phyloP scores from a whole-genome alignment of 2,888 invertebrate species.

The Trissoscelio sp. region DNA sequence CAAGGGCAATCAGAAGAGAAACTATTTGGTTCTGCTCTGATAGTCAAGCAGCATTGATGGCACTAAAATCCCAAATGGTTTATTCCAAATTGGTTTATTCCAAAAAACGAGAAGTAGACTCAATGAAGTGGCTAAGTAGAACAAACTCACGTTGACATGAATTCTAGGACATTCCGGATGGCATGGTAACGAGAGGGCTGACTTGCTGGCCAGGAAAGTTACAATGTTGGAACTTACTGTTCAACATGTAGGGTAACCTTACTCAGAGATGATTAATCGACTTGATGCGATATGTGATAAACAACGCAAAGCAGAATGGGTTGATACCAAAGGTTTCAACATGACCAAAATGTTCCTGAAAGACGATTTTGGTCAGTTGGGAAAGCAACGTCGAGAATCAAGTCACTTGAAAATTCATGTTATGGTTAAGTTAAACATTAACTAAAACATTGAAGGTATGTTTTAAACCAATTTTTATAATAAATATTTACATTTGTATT shows the following conservation, averaged over 20 bases:
- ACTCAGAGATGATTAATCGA: neutral
- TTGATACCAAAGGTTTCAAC: neutral
- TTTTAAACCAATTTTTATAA: too few species aligned
- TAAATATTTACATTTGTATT: too few species aligned
- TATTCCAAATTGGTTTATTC: neutral
- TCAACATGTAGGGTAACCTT: neutral
- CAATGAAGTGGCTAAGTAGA: neutral
- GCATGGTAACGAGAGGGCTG: constrained; percentile 14
- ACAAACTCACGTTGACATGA: constrained; percentile 22
- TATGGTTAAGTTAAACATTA: too few species aligned
- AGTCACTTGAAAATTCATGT: too few species aligned
- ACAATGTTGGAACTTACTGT: neutral
- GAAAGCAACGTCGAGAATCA: neutral
- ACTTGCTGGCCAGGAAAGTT: neutral
- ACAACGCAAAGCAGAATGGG: neutral
- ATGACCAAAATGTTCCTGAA: constrained; percentile 1
- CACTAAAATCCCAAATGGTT: neutral
- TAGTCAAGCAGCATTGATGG: constrained; percentile 14
- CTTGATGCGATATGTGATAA: neutral
- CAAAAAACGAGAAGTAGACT: neutral
- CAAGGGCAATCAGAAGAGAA: too few species aligned
- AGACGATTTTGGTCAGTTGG: neutral
- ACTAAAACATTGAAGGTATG: too few species aligned
- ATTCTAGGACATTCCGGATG: constrained; percentile 14
- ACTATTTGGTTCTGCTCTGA: constrained; percentile 25